Percentiles rank a stretch among this genome's conserved stretches.
Evolutionary conservation across 2,113 vertebrate genomes (phyloP).

Genomic region (Chitala chitala): DNA sequence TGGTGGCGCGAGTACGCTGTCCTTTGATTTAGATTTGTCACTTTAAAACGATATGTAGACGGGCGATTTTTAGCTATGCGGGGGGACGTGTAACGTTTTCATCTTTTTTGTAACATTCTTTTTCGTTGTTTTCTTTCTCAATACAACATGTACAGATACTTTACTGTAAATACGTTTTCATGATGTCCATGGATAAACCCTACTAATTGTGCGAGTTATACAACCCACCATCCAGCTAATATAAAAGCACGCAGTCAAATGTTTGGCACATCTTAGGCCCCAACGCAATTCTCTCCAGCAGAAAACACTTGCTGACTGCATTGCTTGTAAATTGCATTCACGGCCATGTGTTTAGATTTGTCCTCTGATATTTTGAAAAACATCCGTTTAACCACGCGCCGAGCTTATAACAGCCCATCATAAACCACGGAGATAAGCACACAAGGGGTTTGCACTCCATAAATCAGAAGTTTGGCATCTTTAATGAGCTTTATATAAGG

Average conservation of each 20-base stretch:
- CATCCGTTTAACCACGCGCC: background rate
- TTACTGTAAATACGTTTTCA: no score
- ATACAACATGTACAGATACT: no score
- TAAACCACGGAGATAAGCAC: constrained; percentile 5
- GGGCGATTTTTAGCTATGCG: no score
- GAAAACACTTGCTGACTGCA: constrained; percentile 7
- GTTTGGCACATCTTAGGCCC: background rate
- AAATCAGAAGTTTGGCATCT: background rate
- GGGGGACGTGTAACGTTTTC: no score
- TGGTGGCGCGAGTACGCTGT: background rate
- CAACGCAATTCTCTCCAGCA: background rate
- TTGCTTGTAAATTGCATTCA: background rate
- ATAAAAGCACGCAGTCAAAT: background rate
- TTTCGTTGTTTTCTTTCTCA: no score
- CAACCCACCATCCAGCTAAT: background rate
- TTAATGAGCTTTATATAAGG: constrained; percentile 12
- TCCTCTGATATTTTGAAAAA: constrained; percentile 10
- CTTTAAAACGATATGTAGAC: no score
- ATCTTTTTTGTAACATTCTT: no score
- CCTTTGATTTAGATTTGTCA: no score
- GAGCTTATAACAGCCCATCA: background rate
- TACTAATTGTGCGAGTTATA: no score
- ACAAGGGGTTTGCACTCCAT: background rate
- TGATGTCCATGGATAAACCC: no score
- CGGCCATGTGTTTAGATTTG: constrained; percentile 4